These are phyloP conservation scores for Pentalonia nigronervosa DNA, from an alignment of 1,140 invertebrate genomes.

Conservation along the genomic window DNA sequence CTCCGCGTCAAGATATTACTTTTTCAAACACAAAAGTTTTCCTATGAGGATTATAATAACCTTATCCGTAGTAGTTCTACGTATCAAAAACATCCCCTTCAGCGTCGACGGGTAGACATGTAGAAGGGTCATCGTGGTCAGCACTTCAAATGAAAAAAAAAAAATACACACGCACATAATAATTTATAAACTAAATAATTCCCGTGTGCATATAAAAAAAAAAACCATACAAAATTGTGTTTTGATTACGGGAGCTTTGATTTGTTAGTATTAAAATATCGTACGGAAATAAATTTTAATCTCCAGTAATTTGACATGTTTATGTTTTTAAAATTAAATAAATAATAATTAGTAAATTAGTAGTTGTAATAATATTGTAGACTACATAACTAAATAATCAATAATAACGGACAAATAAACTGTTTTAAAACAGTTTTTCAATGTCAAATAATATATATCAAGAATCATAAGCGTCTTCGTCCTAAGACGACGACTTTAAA, in stretches of 20 bases:
- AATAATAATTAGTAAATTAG: not conserved
- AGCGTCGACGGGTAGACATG: not conserved
- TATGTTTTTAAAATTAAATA: constrained; percentile 7
- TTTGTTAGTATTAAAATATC: constrained; percentile 13
- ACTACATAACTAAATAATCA: not conserved
- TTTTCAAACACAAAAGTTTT: constrained; percentile 13
- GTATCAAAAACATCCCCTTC: constrained; percentile 4
- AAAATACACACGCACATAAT: not conserved
- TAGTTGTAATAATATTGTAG: not conserved
- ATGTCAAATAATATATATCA: not conserved
- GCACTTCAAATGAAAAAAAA: constrained; percentile 6
- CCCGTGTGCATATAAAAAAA: not conserved
- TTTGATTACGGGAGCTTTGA: not conserved
- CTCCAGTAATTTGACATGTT: not conserved
- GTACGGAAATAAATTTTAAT: not conserved
- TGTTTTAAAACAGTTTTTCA: not conserved
- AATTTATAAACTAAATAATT: constrained; percentile 13
- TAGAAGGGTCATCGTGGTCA: not conserved
- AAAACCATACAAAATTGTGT: not conserved
- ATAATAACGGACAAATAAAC: not conserved
- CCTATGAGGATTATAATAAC: constrained; percentile 18
- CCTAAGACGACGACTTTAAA: not conserved
- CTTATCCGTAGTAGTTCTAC: not conserved
- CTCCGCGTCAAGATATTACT: not conserved
- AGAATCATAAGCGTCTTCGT: not conserved